These are phyloP conservation scores for Periophthalmus modestus DNA, from an alignment of 2,113 vertebrate genomes.

Conservation along the genomic window DNA sequence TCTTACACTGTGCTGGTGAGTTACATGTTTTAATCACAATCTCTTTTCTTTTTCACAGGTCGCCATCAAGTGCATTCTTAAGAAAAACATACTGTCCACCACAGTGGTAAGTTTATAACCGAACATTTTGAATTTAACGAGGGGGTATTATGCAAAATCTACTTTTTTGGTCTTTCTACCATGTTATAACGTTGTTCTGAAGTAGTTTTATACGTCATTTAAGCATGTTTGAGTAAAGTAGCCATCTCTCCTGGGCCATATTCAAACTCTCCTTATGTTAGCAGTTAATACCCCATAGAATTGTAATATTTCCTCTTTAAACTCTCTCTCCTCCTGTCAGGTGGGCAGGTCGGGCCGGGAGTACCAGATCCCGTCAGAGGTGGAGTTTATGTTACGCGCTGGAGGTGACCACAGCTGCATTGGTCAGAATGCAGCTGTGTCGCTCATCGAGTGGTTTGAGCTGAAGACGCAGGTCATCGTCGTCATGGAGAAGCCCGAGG, in stretches of 20 bases:
- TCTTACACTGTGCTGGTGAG: background rate
- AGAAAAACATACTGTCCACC: background rate
- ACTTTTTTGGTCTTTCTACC: too few species aligned
- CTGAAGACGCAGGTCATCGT: background rate
- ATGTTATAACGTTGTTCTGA: too few species aligned
- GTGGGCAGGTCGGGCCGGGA: background rate
- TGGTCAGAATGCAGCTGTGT: background rate
- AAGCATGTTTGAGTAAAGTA: too few species aligned
- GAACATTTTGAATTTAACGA: too few species aligned
- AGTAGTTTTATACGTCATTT: too few species aligned
- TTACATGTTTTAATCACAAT: background rate
- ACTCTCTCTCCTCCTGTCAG: background rate
- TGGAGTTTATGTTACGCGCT: background rate
- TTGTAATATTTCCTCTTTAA: too few species aligned
- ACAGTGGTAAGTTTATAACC: background rate
- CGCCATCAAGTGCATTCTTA: background rate
- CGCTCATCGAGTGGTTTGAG: background rate
- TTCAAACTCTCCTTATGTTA: too few species aligned
- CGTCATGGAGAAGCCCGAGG: background rate
- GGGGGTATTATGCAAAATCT: too few species aligned
- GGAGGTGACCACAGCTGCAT: background rate
- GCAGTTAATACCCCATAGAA: too few species aligned
- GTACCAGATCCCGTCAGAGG: background rate
- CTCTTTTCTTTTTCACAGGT: background rate
- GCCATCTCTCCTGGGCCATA: too few species aligned